Percentiles rank a stretch among this genome's conserved stretches.
These are phyloP conservation scores for Arctocebus calabarensis DNA, from an alignment of 2,797 vertebrate genomes.

Conservation along the genomic window DNA sequence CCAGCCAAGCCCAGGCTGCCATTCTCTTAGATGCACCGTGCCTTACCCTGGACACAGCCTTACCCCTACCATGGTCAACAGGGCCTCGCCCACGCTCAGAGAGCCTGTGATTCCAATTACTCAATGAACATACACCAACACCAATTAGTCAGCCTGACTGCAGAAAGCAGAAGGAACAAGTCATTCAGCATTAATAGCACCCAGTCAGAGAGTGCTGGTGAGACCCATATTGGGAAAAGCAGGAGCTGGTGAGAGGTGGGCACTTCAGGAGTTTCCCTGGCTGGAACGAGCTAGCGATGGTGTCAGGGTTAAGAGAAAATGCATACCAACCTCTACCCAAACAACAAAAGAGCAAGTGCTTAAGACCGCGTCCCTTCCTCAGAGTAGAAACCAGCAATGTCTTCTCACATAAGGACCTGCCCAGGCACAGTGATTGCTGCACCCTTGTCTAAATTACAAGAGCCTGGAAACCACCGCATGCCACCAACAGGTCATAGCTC, in stretches of 20 bases:
- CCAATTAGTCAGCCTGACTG: neutral
- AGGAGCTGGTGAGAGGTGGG: fast-evolving
- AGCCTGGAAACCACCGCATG: fast-evolving
- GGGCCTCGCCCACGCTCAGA: neutral
- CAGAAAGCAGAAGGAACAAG: neutral
- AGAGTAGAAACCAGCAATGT: neutral
- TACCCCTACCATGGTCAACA: neutral
- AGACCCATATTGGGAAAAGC: neutral
- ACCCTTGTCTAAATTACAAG: fast-evolving
- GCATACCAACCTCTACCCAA: neutral
- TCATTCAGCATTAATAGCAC: neutral
- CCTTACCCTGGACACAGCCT: neutral
- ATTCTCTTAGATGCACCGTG: neutral
- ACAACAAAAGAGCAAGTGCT: neutral
- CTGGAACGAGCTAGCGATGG: fast-evolving
- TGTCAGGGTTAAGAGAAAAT: neutral
- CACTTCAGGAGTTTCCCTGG: neutral
- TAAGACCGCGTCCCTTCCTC: neutral
- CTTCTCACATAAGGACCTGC: fast-evolving
- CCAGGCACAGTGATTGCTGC: fast-evolving
- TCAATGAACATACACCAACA: neutral
- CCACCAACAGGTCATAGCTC: neutral
- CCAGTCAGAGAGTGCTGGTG: neutral
- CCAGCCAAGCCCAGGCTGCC: neutral
- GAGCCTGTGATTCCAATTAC: neutral